These are phyloP conservation scores for Tokudaia muenninki DNA, from an alignment of 2,797 vertebrate genomes.

Conservation along the genomic window DNA sequence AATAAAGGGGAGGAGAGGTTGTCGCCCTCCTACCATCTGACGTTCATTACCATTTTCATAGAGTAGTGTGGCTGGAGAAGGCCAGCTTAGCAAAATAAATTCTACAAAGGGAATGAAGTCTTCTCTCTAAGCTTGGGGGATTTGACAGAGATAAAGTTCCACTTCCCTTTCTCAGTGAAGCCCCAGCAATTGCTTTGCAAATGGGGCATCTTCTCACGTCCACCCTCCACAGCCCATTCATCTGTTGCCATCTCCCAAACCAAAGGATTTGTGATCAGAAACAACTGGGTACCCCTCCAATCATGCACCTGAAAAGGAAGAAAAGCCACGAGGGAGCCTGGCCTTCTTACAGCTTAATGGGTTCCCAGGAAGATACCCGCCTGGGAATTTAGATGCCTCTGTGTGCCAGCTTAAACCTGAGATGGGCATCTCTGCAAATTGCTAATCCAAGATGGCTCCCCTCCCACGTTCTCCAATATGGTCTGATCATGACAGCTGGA, in stretches of 20 bases:
- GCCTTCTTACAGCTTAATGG: rapidly evolving
- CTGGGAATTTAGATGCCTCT: not conserved
- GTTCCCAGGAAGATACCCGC: not conserved
- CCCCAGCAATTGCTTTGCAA: not conserved
- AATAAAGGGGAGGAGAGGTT: not conserved
- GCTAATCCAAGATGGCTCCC: not conserved
- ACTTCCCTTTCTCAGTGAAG: not conserved
- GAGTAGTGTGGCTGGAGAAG: not conserved
- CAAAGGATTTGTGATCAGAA: not conserved
- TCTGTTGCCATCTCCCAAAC: constrained; percentile 57
- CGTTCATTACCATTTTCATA: constrained; percentile 39
- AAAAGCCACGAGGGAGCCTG: not conserved
- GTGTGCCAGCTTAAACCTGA: not conserved
- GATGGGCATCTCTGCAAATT: not conserved
- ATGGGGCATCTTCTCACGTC: constrained; percentile 26
- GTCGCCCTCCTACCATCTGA: not conserved
- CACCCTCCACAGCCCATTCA: not conserved
- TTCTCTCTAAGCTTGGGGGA: constrained; percentile 58
- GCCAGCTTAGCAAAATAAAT: not conserved
- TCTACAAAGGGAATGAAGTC: constrained; percentile 19
- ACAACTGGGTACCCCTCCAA: constrained; percentile 5
- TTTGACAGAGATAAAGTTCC: constrained; percentile 62
- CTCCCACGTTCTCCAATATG: not conserved
- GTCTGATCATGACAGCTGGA: not conserved
- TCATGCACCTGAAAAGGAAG: not conserved